Percentiles rank a stretch among this genome's conserved stretches.
Evolutionary conservation across 2,888 invertebrate genomes (phyloP).

Genomic region (Fragum fragum): DNA sequence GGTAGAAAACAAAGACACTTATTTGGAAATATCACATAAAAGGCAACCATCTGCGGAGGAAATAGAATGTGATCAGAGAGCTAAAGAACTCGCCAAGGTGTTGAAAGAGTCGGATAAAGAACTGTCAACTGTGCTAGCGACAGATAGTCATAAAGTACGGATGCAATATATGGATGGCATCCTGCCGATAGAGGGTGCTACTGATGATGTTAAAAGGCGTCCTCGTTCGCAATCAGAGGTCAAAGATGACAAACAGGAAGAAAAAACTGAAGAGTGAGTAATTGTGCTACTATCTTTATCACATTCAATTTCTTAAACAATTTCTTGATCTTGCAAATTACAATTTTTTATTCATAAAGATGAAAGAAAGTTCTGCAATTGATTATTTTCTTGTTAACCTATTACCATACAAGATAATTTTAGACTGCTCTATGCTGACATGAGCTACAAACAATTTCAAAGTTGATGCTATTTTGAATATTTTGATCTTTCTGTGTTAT

Average conservation of each 20-base stretch:
- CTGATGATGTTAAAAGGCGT: neutral
- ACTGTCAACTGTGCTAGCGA: conserved; percentile 83
- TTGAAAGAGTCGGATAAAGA: conserved; percentile 79
- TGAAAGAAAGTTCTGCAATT: too few relatives aligned
- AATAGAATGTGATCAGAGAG: conserved; percentile 92
- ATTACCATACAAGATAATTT: too few relatives aligned
- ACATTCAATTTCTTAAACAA: too few relatives aligned
- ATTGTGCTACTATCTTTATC: neutral
- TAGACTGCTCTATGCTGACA: too few relatives aligned
- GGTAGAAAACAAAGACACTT: conserved; percentile 1
- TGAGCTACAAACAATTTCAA: too few relatives aligned
- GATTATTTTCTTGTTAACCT: too few relatives aligned
- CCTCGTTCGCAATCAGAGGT: conserved; percentile 30
- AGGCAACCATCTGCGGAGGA: conserved; percentile 89
- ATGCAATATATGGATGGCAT: conserved; percentile 91
- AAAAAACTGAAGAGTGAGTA: conserved; percentile 38
- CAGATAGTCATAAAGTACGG: conserved; percentile 90
- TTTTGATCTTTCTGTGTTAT: too few relatives aligned
- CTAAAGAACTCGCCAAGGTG: conserved; percentile 86
- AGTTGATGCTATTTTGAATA: too few relatives aligned
- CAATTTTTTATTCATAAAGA: too few relatives aligned
- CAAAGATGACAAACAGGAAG: conserved; percentile 44
- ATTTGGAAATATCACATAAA: conserved; percentile 67
- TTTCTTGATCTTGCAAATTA: too few relatives aligned
- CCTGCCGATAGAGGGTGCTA: conserved; percentile 85